These are phyloP conservation scores for Cyphotilapia sp. DNA, from an alignment of 2,113 vertebrate genomes.

Conservation along the genomic window DNA sequence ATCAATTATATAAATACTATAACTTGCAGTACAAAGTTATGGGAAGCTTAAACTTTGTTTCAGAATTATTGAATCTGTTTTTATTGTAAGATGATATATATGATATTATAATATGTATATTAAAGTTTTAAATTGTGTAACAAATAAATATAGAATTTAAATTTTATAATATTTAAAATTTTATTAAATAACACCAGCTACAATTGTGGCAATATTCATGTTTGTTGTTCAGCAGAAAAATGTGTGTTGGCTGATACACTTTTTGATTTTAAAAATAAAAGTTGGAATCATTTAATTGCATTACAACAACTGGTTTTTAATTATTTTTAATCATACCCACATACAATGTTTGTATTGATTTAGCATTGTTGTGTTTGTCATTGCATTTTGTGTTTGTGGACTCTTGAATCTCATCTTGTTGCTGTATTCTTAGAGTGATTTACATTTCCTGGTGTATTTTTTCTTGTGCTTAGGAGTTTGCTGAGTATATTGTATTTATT, in stretches of 20 bases:
- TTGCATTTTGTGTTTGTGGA: neutral
- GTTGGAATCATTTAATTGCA: neutral
- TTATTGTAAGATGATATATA: neutral
- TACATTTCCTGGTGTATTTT: neutral
- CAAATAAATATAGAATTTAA: neutral
- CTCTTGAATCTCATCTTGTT: neutral
- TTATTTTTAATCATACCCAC: neutral
- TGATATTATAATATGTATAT: neutral
- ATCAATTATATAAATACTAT: neutral
- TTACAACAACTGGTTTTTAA: neutral
- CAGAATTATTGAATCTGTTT: neutral
- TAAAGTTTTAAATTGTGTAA: neutral
- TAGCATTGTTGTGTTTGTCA: neutral
- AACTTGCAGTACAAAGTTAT: neutral
- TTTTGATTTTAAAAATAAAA: neutral
- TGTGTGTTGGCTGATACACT: neutral
- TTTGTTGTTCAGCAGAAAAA: neutral
- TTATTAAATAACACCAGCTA: neutral
- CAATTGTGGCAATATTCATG: rapidly evolving
- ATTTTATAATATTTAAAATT: neutral
- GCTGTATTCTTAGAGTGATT: neutral
- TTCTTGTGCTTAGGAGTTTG: neutral
- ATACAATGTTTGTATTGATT: neutral
- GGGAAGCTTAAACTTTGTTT: neutral
- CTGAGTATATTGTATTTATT: neutral